phyloP scores from a whole-genome alignment of 2,113 vertebrate genomes.

The Nibea albiflora region DNA sequence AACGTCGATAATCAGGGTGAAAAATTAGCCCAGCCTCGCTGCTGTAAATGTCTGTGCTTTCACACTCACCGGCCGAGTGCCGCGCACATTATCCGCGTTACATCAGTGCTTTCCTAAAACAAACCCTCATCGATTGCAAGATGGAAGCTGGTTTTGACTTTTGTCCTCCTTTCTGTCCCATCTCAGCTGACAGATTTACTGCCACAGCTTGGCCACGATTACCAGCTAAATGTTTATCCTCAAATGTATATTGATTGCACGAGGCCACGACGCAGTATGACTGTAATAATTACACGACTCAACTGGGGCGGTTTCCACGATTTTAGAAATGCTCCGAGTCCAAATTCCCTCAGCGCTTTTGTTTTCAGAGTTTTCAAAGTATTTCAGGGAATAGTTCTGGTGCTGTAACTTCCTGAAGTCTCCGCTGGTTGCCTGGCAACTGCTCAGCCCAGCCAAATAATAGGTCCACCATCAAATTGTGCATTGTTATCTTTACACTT shows the following conservation, averaged over 20 bases:
- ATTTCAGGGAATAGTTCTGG: not conserved
- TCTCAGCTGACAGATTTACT: slow-evolving; percentile 5
- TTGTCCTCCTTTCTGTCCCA: not conserved
- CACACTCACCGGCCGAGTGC: slow-evolving; percentile 2
- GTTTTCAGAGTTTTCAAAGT: not conserved
- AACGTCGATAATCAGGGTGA: slow-evolving; percentile 43
- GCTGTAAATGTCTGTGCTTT: slow-evolving; percentile 15
- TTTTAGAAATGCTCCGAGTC: not conserved
- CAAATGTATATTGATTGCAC: not conserved
- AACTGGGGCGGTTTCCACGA: not conserved
- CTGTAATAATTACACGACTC: not conserved
- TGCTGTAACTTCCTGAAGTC: too few relatives aligned
- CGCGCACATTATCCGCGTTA: slow-evolving; percentile 1
- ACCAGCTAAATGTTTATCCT: not conserved
- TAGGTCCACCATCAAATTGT: too few relatives aligned
- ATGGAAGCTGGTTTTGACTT: not conserved
- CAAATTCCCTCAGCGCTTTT: not conserved
- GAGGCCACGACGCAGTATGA: not conserved
- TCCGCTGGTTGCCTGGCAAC: too few relatives aligned
- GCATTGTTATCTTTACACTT: too few relatives aligned
- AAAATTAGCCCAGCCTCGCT: slow-evolving; percentile 30
- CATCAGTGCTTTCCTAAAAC: slow-evolving; percentile 1
- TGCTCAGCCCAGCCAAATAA: too few relatives aligned
- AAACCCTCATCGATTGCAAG: not conserved
- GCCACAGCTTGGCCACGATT: not conserved